Evolutionary conservation across 2,113 vertebrate species (phyloP).

Genomic region (Eurystomus gularis): DNA sequence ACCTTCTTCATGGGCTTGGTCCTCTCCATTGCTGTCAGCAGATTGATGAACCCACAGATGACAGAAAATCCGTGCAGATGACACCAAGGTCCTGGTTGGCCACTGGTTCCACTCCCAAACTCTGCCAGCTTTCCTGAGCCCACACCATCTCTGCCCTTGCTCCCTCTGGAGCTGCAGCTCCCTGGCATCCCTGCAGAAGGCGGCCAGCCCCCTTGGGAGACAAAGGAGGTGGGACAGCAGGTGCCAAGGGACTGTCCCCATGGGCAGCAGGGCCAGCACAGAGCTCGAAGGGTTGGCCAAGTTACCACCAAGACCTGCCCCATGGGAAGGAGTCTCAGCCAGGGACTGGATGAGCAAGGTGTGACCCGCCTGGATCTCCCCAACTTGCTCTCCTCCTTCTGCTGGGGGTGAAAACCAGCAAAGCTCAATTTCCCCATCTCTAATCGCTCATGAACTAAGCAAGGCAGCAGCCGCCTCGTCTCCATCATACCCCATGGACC

Average conservation of each 20-base stretch:
- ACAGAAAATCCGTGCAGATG: neutral
- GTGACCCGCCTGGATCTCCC: neutral
- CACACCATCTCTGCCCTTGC: neutral
- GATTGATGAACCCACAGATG: neutral
- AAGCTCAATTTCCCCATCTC: neutral
- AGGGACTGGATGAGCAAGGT: neutral
- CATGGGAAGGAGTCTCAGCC: neutral
- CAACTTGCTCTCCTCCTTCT: neutral
- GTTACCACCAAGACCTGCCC: neutral
- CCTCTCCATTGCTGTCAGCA: neutral
- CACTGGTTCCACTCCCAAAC: neutral
- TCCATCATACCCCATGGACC: rapidly evolving
- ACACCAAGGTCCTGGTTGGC: neutral
- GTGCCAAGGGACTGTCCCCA: neutral
- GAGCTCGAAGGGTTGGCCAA: neutral
- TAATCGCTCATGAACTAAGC: rapidly evolving
- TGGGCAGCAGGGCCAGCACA: rapidly evolving
- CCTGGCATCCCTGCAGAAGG: rapidly evolving
- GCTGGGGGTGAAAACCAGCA: neutral
- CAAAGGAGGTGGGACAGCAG: neutral
- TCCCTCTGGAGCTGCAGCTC: neutral
- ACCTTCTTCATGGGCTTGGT: neutral
- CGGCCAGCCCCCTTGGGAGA: neutral
- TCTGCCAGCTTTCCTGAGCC: neutral
- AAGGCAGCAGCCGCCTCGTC: rapidly evolving